These are phyloP conservation scores for Peucedramus taeniatus DNA, from an alignment of 2,113 vertebrate genomes.

Conservation along the genomic window DNA sequence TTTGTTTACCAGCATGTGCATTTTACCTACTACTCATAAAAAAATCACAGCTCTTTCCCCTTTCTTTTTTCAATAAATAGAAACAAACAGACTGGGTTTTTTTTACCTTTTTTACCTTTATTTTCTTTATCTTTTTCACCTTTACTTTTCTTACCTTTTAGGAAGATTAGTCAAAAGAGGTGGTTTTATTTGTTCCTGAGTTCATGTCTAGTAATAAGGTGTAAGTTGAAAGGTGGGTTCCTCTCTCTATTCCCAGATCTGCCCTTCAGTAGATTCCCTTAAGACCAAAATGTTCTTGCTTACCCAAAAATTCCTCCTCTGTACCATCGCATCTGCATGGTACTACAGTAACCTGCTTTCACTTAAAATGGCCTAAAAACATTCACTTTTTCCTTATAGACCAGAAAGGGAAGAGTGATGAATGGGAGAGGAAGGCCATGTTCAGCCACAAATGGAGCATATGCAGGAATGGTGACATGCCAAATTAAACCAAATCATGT, in stretches of 20 bases:
- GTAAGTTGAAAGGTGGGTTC: background rate
- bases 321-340: background rate
- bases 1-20: background rate
- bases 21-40: background rate
- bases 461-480: background rate
- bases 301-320: background rate
- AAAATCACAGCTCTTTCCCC: background rate
- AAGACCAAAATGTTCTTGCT: background rate
- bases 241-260: background rate
- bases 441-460: background rate
- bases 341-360: background rate
- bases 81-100: background rate
- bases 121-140: background rate
- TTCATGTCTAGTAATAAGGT: background rate
- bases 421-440: background rate
- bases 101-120: background rate
- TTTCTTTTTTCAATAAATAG: background rate
- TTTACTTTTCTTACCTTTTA: background rate
- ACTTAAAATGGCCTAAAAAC: background rate
- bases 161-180: background rate
- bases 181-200: background rate
- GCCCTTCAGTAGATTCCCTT: background rate
- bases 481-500: background rate
- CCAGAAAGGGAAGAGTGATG: background rate
- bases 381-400: background rate